Percentiles rank a stretch among this genome's conserved stretches.
phyloP scores from a whole-genome alignment of 1,140 invertebrate species.

The Pissodes strobi region DNA sequence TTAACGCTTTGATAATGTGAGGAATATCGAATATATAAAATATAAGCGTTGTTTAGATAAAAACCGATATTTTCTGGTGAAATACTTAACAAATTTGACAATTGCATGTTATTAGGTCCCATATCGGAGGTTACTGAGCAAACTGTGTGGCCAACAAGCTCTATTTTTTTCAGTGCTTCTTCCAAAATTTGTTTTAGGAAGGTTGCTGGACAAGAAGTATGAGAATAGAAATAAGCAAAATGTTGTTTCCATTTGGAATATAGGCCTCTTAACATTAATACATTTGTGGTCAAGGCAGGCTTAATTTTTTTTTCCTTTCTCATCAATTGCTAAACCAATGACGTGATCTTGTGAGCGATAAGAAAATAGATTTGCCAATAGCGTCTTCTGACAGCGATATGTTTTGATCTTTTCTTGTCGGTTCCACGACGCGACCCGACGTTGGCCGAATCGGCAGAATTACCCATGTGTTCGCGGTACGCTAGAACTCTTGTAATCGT shows the following conservation, averaged over 20 bases:
- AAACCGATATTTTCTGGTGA: background rate
- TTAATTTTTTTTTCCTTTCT: background rate
- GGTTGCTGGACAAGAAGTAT: background rate
- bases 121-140: too few species aligned
- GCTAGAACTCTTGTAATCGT: too few species aligned
- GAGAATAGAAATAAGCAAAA: background rate
- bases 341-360: background rate
- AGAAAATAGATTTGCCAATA: constrained; percentile 17
- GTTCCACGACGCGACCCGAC: too few species aligned
- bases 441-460: too few species aligned
- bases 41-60: too few species aligned
- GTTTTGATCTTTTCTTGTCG: too few species aligned
- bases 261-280: background rate
- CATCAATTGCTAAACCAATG: background rate
- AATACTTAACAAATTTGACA: background rate
- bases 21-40: too few species aligned
- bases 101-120: too few species aligned
- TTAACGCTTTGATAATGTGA: too few species aligned
- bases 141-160: too few species aligned
- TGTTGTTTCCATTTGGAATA: background rate
- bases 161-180: background rate
- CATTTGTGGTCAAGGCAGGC: background rate
- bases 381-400: too few species aligned
- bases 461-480: too few species aligned
- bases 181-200: background rate